A percentile compares a stretch with the other conserved stretches of the same genome.
phyloP scores from a whole-genome alignment of 2,113 vertebrate genomes.

The Hippocampus barbouri region DNA sequence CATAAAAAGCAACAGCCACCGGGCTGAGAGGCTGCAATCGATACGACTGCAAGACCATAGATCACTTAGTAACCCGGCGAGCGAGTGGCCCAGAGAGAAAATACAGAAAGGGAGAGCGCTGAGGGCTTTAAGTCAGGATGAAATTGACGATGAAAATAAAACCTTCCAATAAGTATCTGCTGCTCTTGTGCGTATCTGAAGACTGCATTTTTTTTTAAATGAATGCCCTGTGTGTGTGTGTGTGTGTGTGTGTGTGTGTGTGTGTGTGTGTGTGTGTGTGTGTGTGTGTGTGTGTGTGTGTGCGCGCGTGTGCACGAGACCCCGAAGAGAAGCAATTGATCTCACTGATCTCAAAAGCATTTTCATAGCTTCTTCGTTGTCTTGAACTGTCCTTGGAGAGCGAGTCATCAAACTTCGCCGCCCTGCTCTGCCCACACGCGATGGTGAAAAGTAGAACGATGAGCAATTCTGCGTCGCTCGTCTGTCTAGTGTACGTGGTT shows the following conservation, averaged over 20 bases:
- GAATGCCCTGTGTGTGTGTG: background rate
- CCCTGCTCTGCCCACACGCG: background rate
- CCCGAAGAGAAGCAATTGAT: conserved; percentile 51
- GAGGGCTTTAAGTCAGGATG: conserved; percentile 64
- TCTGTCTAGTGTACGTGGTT: background rate
- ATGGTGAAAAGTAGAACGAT: background rate
- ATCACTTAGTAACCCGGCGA: conserved; percentile 54
- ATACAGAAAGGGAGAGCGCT: conserved; percentile 29
- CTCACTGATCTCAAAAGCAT: conserved; percentile 46
- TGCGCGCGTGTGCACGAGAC: conserved; percentile 12
- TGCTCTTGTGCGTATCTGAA: conserved; percentile 65
- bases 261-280: background rate
- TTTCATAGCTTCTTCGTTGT: conserved; percentile 39
- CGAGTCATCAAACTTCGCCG: background rate
- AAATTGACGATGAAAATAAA: conserved; percentile 70
- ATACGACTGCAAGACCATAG: conserved; percentile 68
- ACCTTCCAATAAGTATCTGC: conserved; percentile 62
- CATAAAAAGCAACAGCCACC: conserved; percentile 53
- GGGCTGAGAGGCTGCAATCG: conserved; percentile 61
- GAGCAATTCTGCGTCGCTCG: background rate
- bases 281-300: background rate
- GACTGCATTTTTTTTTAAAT: background rate
- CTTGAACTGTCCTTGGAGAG: background rate
- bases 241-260: no score
- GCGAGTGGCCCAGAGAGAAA: conserved; percentile 5